Conservation (phyloP, 1,140 invertebrate genomes). For the Drosophila bocqueti region DNA sequence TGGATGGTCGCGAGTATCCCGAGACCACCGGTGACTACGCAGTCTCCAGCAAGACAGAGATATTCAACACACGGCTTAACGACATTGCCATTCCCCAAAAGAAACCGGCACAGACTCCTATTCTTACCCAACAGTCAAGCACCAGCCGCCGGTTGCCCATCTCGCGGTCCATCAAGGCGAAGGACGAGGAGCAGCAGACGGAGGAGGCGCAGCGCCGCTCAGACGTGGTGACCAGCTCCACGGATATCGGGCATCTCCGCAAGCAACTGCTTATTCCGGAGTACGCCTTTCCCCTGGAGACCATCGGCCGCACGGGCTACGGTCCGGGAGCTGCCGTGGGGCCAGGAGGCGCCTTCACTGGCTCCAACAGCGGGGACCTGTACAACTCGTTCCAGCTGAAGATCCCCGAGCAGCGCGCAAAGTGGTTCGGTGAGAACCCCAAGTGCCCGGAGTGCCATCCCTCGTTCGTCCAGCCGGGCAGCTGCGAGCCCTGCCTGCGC, state of each 20-base stretch:
- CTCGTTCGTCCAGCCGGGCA: slow-evolving; percentile 86
- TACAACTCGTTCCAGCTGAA: slow-evolving; percentile 87
- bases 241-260: slow-evolving; percentile 76
- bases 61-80: slow-evolving; percentile 57
- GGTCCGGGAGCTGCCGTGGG: slow-evolving; percentile 55
- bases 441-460: slow-evolving; percentile 88
- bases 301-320: slow-evolving; percentile 86
- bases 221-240: slow-evolving; percentile 48
- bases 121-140: slow-evolving; percentile 19
- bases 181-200: slow-evolving; percentile 52
- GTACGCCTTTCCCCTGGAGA: slow-evolving; percentile 86
- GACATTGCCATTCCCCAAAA: slow-evolving; percentile 44
- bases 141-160: slow-evolving; percentile 54
- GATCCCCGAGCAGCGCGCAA: slow-evolving; percentile 85
- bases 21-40: slow-evolving; percentile 64
- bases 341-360: neutral
- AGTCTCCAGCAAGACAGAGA: slow-evolving; percentile 33
- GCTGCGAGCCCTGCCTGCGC: slow-evolving; percentile 87
- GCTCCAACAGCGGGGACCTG: slow-evolving; percentile 82
- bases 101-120: slow-evolving; percentile 3
- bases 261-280: slow-evolving; percentile 86
- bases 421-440: slow-evolving; percentile 87
- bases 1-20: slow-evolving; percentile 78
- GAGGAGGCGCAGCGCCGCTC: slow-evolving; percentile 53
- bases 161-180: slow-evolving; percentile 73